phyloP scores from a whole-genome alignment of 2,888 invertebrate genomes.

The Oscheius sp. region DNA sequence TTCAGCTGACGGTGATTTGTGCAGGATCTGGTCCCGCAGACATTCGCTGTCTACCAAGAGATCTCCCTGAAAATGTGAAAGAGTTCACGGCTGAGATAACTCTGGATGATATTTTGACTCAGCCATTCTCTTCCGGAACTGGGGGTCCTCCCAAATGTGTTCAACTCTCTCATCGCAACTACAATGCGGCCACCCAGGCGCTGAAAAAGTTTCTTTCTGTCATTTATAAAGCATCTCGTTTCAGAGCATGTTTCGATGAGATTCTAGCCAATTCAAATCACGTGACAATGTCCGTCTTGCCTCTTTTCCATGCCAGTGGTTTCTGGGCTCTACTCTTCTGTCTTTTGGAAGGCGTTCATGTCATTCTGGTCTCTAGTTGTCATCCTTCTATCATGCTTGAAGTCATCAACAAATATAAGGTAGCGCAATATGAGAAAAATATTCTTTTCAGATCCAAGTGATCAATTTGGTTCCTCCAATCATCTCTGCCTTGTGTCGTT shows the following conservation, averaged over 20 bases:
- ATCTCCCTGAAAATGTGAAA: neutral
- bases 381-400: constrained; percentile 58
- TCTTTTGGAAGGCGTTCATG: constrained; percentile 61
- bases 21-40: constrained; percentile 4
- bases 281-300: constrained; percentile 60
- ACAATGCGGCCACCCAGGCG: constrained; percentile 54
- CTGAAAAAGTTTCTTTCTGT: constrained; percentile 50
- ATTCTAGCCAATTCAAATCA: constrained; percentile 30
- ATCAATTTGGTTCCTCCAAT: constrained; percentile 62
- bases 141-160: constrained; percentile 63
- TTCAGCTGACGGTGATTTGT: constrained; percentile 11
- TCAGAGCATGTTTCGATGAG: constrained; percentile 48
- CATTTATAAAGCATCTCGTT: neutral
- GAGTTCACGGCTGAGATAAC: constrained; percentile 13
- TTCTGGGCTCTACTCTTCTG: constrained; percentile 65
- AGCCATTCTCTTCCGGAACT: constrained; percentile 64
- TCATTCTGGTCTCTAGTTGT: constrained; percentile 57
- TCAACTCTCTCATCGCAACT: constrained; percentile 63
- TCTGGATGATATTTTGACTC: constrained; percentile 41
- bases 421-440: constrained; percentile 9
- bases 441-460: constrained; percentile 50
- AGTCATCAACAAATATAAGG: constrained; percentile 59
- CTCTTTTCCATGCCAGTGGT: constrained; percentile 65
- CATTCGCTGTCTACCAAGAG: constrained; percentile 11
- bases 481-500: constrained; percentile 13